Evolutionary conservation across 2,113 vertebrate genomes (phyloP).

Genomic region (Stomatorhinus ivindoensis): DNA sequence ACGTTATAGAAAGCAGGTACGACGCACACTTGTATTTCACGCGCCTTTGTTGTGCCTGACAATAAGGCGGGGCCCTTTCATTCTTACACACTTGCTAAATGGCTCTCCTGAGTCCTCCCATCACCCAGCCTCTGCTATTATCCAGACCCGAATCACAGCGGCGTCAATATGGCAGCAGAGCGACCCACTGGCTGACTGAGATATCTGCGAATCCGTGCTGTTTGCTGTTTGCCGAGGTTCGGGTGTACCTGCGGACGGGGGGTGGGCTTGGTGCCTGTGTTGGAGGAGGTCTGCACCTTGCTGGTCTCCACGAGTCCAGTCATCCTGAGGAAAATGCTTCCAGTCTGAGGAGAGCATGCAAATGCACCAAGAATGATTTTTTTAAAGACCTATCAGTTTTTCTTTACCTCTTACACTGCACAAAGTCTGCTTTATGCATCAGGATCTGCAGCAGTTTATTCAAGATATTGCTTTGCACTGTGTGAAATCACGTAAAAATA

Average conservation of each 20-base stretch:
- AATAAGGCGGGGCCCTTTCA: constrained; percentile 42
- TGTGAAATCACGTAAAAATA: neutral
- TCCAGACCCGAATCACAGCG: constrained; percentile 26
- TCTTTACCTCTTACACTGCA: neutral
- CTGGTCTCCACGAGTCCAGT: neutral
- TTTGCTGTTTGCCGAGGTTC: neutral
- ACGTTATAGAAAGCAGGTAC: constrained; percentile 62
- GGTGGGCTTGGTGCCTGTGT: neutral
- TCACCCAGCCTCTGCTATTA: constrained; percentile 51
- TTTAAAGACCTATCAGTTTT: no score
- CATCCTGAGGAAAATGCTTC: neutral
- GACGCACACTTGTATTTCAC: constrained; percentile 53
- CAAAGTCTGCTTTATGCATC: neutral
- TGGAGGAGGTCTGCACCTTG: neutral
- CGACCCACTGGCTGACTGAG: constrained; percentile 3
- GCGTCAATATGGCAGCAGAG: constrained; percentile 30
- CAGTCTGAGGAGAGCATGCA: neutral
- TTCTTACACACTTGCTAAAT: constrained; percentile 50
- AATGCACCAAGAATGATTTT: neutral
- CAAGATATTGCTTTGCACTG: neutral
- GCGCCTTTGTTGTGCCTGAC: constrained; percentile 53
- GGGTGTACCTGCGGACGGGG: neutral
- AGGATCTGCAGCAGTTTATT: neutral
- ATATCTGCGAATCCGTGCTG: neutral
- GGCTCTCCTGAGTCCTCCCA: constrained; percentile 43